phyloP scores from a whole-genome alignment of 2,888 invertebrate genomes.

The Oxyscelio sp. region DNA sequence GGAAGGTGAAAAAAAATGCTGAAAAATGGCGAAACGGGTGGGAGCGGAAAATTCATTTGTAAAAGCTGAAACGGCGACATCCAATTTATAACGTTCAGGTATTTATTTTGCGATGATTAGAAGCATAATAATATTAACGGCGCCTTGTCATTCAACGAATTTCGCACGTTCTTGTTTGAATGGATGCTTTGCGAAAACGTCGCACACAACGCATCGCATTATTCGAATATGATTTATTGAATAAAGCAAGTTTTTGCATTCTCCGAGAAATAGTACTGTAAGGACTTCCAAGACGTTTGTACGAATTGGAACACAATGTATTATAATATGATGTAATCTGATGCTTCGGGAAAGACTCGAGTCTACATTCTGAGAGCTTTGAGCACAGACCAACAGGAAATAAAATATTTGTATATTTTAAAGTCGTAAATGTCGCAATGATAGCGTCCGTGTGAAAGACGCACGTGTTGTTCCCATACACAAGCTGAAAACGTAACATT shows the following conservation, averaged over 20 bases:
- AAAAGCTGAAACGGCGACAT: constrained; percentile 21
- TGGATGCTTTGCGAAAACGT: too few species aligned
- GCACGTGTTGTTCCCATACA: not conserved
- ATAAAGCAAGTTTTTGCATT: not conserved
- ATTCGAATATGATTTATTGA: not conserved
- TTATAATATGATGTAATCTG: not conserved
- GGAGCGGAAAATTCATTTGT: constrained; percentile 16
- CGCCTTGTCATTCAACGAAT: not conserved
- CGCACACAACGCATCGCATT: not conserved
- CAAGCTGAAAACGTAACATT: too few species aligned
- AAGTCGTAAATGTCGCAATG: not conserved
- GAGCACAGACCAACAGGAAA: not conserved
- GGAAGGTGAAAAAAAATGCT: too few species aligned
- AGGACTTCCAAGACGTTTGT: not conserved
- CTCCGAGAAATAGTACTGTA: not conserved
- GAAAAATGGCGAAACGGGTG: too few species aligned
- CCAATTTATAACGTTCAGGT: constrained; percentile 38
- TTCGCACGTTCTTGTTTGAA: too few species aligned
- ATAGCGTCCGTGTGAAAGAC: not conserved
- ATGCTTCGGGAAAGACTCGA: not conserved
- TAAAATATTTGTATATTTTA: not conserved
- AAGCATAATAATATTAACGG: not conserved
- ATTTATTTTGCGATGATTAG: constrained; percentile 15
- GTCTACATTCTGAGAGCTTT: not conserved
- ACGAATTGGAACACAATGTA: not conserved